phyloP scores from a whole-genome alignment of 2,797 vertebrate species.

The Perodicticus potto region DNA sequence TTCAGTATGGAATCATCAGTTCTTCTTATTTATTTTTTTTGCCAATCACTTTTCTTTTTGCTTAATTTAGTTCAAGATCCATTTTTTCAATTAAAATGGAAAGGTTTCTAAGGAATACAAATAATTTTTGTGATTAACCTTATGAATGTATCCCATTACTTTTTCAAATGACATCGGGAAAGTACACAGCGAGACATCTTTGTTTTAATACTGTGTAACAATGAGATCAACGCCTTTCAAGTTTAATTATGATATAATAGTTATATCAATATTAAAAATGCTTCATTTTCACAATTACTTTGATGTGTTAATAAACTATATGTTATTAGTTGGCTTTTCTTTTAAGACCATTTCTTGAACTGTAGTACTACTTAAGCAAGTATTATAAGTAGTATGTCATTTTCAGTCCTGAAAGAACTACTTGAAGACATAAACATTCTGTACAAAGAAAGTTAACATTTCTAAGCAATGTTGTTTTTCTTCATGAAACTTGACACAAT shows the following conservation, averaged over 20 bases:
- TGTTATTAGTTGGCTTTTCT: not conserved
- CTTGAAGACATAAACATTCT: not conserved
- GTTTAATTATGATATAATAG: not conserved
- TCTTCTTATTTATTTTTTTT: too few species aligned
- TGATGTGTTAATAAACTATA: not conserved
- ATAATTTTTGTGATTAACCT: not conserved
- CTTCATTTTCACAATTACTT: not conserved
- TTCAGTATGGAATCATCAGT: too few species aligned
- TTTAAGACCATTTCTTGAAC: conserved; percentile 18
- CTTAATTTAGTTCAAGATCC: conserved; percentile 6
- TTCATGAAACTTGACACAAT: conserved; percentile 37
- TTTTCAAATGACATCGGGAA: not conserved
- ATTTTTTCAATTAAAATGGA: not conserved
- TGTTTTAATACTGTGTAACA: not conserved
- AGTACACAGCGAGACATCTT: not conserved
- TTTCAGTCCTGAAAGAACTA: conserved; percentile 11
- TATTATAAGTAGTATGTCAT: not conserved
- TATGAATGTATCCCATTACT: not conserved
- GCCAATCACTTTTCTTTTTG: not conserved
- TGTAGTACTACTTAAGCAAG: not conserved
- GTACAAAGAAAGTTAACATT: conserved; percentile 10
- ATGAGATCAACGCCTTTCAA: not conserved
- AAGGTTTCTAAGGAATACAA: not conserved
- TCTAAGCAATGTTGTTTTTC: conserved; percentile 36
- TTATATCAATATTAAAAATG: not conserved